Base-by-base conservation (phyloP, 2,888 invertebrate species). In the Hydrotaea diabolus region DNA sequence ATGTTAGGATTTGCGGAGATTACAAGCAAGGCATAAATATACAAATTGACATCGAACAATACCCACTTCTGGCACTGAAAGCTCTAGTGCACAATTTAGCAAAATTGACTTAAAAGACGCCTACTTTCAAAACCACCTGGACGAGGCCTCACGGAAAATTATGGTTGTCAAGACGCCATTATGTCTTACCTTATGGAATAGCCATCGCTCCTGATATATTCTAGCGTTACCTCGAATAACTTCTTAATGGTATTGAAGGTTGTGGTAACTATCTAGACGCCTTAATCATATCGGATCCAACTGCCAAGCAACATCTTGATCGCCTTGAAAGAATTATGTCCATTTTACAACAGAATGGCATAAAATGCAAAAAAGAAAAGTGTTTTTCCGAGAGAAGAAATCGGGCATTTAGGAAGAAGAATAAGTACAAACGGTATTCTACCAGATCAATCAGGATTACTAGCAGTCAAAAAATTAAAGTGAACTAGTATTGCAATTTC, bases 141-240 rank as follows among this genome's bases (percentile, higher is more conserved):
- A 88, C 36, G 87, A 88, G 5, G 85, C 87, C 66, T 85, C 88
- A 84, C 86, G 87, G 75, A 83, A 89, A 36, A 86, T 88, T 23
- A 66, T 90, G 17, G 90, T 90, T 7, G 87, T 92, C 36, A 90
- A 86, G 79, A 91, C 91, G 0, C 90, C 90, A 39, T 88, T 88
- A 53, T 91, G 92, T 0, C 71, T 92, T 91, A 36, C 89, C 90
- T 2, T 91, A 89, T 87, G 92, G 92, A 7, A 88, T 91, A 19
- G 87, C 89, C 7, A 90, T 90, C 17, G 88, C 89, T 19, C 69
- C 82, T 13, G 71, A 74, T 23, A 91, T 91, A 89, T 85, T 88
- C 84, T 91, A 92, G 76, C 75, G 86, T 62, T 86, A 87, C 17
- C 86, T 91, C 69, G 92, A 92, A 83, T 81, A 87, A 57, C 77